Conservation (phyloP, 2,888 invertebrate genomes). For the Stenolophus ochropezus region DNA sequence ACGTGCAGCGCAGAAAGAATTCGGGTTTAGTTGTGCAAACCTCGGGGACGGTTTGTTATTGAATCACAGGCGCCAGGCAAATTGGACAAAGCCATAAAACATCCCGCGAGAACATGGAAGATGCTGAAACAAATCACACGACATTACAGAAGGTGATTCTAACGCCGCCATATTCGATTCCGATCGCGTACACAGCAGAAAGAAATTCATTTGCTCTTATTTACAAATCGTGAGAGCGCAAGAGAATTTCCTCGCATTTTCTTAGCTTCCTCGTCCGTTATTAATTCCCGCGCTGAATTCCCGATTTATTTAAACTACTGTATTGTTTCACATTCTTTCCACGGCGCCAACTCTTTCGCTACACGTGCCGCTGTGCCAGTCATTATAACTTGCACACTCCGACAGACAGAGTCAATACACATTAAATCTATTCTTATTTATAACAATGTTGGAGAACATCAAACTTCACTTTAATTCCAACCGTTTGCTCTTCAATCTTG, state of each 20-base stretch:
- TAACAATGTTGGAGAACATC: conserved; percentile 15
- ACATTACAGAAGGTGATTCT: conserved; percentile 46
- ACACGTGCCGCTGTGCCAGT: neutral
- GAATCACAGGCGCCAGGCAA: conserved; percentile 54
- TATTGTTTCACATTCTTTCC: conserved; percentile 5
- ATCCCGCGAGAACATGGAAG: conserved; percentile 42
- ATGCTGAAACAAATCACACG: conserved; percentile 49
- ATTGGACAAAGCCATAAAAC: conserved; percentile 58
- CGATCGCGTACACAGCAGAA: conserved; percentile 24
- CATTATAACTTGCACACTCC: neutral
- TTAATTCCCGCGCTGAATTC: conserved; percentile 19
- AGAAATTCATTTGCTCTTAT: conserved; percentile 48
- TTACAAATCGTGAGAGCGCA: conserved; percentile 40
- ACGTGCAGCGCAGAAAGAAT: conserved; percentile 50
- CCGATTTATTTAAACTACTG: conserved; percentile 16
- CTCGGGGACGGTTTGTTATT: conserved; percentile 47
- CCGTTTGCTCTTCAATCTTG: conserved; percentile 5
- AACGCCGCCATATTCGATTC: conserved; percentile 32
- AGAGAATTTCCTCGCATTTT: conserved; percentile 16
- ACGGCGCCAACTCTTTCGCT: neutral
- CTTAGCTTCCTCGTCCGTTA: conserved; percentile 25
- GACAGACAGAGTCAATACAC: neutral
- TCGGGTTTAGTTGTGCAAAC: conserved; percentile 46
- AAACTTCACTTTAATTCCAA: conserved; percentile 9
- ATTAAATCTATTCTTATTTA: conserved; percentile 11